Base-by-base conservation (phyloP, 2,113 vertebrate species). In the Balaeniceps rex region DNA sequence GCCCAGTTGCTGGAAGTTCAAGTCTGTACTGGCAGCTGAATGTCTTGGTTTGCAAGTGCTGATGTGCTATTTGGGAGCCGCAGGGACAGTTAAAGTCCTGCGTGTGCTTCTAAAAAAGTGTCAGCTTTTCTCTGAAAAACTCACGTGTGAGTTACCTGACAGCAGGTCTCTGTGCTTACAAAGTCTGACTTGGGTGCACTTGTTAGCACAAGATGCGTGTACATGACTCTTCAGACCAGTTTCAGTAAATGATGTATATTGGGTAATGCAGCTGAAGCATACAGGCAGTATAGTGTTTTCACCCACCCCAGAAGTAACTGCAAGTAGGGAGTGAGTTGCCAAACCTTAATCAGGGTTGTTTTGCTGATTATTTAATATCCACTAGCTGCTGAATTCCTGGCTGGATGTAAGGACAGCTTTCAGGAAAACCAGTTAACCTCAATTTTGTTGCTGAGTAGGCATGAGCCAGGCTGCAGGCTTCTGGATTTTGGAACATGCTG, bases 151-250 rank as follows among this genome's bases (percentile, higher is more conserved):
- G 36, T 51, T 87, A 23, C 2, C 13, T 58, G 65, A 9, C 44
- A 49, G 51, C 14, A 34, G 46, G 47, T 83, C 54, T 76, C 31
- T 70, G 33, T 72, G 52, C 46, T 69, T 31, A 4, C 6, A 3
- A 51, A 72, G 22, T 10, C 49, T 74, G 75, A 22, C 24, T 40
- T 40, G 54, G 29, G n/a, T 63, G 44, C 25, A 6, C 24, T 33
- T 10, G 3, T 22, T 14, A 70, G 42, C n/a, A 6, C 47, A 10
- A n/a, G 42, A 64, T 65, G 26, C 0, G 0, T 7, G 36, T 16
- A 4, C 2, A 0, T 25, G 65, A 13, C 31, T 54, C 7, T 80
- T 38, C 46, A 58, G 51, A 19, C 14, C 36, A 31, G 42, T 71
- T 81, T n/a, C 54, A 34, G 25, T 29, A 13, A 6, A 4, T 14